Evolutionary conservation across 2,113 vertebrate genomes (phyloP).

Genomic region (Apodemus speciosus): DNA sequence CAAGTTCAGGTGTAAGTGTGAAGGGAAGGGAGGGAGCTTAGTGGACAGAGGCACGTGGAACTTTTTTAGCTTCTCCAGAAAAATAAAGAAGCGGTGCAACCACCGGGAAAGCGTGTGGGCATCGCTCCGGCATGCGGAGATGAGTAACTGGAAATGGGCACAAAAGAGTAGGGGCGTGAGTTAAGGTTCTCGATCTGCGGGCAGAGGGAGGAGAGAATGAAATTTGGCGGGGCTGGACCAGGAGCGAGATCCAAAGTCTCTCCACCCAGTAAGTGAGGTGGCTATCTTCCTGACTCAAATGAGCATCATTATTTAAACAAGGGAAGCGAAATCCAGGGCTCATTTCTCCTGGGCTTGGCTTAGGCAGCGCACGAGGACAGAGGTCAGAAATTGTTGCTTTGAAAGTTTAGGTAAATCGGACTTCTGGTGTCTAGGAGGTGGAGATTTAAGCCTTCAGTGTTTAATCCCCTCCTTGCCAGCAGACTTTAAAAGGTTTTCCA

Average conservation of each 20-base stretch:
- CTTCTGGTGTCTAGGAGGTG: conserved; percentile 62
- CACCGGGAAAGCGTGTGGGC: conserved; percentile 7
- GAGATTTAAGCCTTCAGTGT: conserved; percentile 58
- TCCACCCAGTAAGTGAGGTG: background rate
- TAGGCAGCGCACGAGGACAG: background rate
- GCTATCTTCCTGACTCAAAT: conserved; percentile 14
- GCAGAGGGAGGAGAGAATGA: background rate
- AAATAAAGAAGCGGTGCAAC: background rate
- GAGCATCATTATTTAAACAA: conserved; percentile 53
- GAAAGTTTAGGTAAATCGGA: conserved; percentile 71
- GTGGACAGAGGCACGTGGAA: conserved; percentile 54
- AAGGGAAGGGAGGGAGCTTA: conserved; percentile 39
- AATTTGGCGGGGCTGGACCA: conserved; percentile 33
- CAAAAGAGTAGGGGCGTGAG: conserved; percentile 1
- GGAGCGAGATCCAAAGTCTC: background rate
- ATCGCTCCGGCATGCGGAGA: background rate
- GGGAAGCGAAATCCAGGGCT: conserved; percentile 7
- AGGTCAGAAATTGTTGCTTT: conserved; percentile 62
- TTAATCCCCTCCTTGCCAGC: conserved; percentile 75
- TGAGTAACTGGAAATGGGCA: conserved; percentile 46
- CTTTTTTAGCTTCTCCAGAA: background rate
- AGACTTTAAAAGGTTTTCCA: conserved; percentile 56
- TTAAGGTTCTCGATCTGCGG: background rate
- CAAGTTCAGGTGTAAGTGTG: conserved; percentile 80
- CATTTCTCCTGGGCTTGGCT: conserved; percentile 37